Evolutionary conservation across 2,797 vertebrate species (phyloP).

Genomic region (Phataginus tetradactyla): DNA sequence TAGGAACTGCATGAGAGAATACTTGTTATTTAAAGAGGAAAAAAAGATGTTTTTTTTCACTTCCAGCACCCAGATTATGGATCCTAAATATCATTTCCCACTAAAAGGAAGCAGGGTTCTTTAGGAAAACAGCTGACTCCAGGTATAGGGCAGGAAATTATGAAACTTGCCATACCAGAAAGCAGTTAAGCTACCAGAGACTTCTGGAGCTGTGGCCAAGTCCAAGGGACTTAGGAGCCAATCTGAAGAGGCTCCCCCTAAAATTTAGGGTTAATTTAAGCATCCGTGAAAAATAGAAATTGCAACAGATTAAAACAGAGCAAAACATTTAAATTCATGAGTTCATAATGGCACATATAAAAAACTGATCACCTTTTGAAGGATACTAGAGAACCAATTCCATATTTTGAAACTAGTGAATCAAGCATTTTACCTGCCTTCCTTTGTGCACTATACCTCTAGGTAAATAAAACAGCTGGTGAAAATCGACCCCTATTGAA

Average conservation of each 20-base stretch:
- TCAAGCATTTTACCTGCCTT: background rate
- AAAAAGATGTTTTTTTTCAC: background rate
- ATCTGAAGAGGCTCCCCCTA: background rate
- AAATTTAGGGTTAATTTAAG: background rate
- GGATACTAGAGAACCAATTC: background rate
- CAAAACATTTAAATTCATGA: constrained; percentile 19
- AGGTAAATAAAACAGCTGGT: constrained; percentile 16
- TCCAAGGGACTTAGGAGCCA: background rate
- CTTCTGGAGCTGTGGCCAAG: background rate
- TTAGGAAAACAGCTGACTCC: background rate
- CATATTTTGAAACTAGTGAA: constrained; percentile 12
- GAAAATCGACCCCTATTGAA: background rate
- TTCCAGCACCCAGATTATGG: background rate
- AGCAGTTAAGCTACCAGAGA: constrained; percentile 21
- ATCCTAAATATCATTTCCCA: constrained; percentile 21
- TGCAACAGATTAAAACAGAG: background rate
- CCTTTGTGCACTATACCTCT: background rate
- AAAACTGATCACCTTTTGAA: background rate
- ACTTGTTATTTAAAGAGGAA: background rate
- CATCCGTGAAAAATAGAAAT: background rate
- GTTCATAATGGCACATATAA: background rate
- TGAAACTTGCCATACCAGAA: constrained; percentile 5
- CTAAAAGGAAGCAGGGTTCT: background rate
- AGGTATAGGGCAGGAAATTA: background rate
- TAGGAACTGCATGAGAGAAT: background rate